These are phyloP conservation scores for Solenopsis fugax DNA, from an alignment of 1,140 invertebrate genomes.

Conservation along the genomic window DNA sequence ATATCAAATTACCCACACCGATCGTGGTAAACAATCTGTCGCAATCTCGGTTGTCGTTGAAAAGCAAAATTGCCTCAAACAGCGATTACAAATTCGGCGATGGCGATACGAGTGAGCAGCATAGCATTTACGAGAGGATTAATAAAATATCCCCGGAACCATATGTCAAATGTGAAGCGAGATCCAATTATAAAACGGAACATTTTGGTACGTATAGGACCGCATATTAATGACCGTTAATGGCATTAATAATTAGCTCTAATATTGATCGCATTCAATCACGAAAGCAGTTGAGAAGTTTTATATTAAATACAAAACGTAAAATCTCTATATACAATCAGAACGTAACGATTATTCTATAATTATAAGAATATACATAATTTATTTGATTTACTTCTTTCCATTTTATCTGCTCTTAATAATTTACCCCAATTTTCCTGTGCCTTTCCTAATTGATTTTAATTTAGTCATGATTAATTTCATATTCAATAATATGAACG, in stretches of 20 bases:
- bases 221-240: conserved; percentile 56
- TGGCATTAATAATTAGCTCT: conserved; percentile 30
- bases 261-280: not conserved
- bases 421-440: conserved; percentile 57
- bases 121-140: conserved; percentile 35
- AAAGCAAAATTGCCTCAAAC: conserved; percentile 81
- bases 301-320: not conserved
- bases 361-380: conserved; percentile 22
- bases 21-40: conserved; percentile 88
- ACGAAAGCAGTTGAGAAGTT: not conserved
- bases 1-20: conserved; percentile 88
- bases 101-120: conserved; percentile 31
- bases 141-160: conserved; percentile 37
- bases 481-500: conserved; percentile 22
- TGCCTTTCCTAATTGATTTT: conserved; percentile 7
- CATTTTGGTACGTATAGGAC: conserved; percentile 39
- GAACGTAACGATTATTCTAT: not conserved
- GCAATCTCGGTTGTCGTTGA: conserved; percentile 85
- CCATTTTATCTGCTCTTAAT: conserved; percentile 79
- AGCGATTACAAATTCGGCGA: conserved; percentile 58
- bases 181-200: conserved; percentile 52
- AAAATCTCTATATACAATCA: not conserved
- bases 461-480: conserved; percentile 22
- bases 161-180: conserved; percentile 40
- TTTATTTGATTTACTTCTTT: conserved; percentile 32